These are phyloP conservation scores for Minunthozetes semirufus DNA, from an alignment of 2,888 invertebrate genomes.

Conservation along the genomic window DNA sequence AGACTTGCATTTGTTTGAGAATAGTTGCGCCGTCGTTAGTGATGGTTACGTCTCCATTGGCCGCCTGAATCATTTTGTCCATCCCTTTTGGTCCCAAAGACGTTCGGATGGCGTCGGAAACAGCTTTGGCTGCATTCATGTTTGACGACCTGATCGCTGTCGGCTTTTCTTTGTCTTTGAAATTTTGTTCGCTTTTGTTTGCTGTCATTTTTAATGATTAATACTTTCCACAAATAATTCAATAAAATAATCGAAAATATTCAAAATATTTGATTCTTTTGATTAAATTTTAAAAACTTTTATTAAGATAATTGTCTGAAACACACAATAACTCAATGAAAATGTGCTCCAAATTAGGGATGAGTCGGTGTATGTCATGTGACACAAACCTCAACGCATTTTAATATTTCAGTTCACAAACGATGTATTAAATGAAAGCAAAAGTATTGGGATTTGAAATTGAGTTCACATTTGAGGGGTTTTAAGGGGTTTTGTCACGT, in stretches of 20 bases:
- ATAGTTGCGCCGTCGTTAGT: constrained; percentile 99
- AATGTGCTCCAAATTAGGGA: constrained; percentile 10
- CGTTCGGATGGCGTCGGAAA: constrained; percentile 96
- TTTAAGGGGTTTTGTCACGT: no score
- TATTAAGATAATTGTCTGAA: background rate
- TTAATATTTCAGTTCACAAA: no score
- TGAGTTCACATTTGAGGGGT: no score
- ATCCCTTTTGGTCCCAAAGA: constrained; percentile 97
- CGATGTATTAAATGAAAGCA: no score
- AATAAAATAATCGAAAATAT: background rate
- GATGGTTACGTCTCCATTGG: constrained; percentile 96
- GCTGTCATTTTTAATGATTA: background rate
- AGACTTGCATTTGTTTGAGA: constrained; percentile 94
- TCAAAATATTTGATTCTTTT: background rate
- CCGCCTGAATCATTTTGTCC: constrained; percentile 99
- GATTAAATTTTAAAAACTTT: background rate
- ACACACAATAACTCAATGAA: background rate
- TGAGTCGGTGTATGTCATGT: background rate
- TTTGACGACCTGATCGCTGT: constrained; percentile 88
- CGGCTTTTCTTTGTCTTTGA: constrained; percentile 64
- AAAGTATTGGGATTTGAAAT: no score
- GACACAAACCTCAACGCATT: no score
- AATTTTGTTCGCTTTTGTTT: constrained; percentile 7
- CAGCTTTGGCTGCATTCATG: constrained; percentile 94
- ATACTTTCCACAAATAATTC: background rate